phyloP scores from a whole-genome alignment of 2,888 invertebrate species.

The Napeogenes inachia region DNA sequence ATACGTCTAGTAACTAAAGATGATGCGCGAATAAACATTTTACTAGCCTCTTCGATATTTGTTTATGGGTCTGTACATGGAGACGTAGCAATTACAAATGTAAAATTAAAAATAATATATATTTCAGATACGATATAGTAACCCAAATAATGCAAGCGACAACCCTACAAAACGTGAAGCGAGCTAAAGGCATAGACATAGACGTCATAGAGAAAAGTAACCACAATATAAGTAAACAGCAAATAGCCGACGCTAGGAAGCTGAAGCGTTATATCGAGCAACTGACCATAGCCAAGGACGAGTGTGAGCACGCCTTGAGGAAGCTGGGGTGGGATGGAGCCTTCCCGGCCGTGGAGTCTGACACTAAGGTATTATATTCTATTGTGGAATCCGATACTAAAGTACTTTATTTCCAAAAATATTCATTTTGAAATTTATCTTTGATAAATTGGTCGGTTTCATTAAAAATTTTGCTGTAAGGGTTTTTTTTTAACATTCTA shows the following conservation, averaged over 20 bases:
- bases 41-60: too few relatives aligned
- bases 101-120: background rate
- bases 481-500: too few relatives aligned
- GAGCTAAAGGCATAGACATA: conserved; percentile 87
- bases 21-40: too few relatives aligned
- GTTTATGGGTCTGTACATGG: too few relatives aligned
- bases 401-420: too few relatives aligned
- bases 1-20: too few relatives aligned
- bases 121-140: conserved; percentile 86
- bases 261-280: conserved; percentile 90
- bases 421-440: too few relatives aligned
- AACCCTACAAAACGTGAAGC: conserved; percentile 91
- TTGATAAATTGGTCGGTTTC: too few relatives aligned
- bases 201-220: conserved; percentile 76
- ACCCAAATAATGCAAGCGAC: conserved; percentile 97
- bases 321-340: conserved; percentile 87
- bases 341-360: conserved; percentile 75
- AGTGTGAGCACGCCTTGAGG: conserved; percentile 86
- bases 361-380: conserved; percentile 55
- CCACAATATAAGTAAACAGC: conserved; percentile 83
- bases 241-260: conserved; percentile 87
- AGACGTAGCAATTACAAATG: too few relatives aligned
- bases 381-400: background rate
- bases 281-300: conserved; percentile 86
- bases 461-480: too few relatives aligned